phyloP scores from a whole-genome alignment of 2,797 vertebrate genomes.

The Champsocephalus esox region DNA sequence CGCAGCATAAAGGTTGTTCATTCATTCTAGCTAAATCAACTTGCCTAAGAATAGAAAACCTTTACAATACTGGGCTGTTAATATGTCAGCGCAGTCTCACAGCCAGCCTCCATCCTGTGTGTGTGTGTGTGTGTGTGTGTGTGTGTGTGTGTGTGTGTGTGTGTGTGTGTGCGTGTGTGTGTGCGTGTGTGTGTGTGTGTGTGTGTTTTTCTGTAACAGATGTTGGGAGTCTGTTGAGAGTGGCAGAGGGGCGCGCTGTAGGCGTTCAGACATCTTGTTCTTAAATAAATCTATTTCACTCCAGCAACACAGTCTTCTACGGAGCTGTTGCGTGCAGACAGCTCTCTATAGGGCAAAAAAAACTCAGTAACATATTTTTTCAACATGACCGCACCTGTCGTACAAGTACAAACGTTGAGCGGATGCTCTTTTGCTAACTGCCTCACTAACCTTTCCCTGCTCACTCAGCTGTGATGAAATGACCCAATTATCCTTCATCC shows the following conservation, averaged over 20 bases:
- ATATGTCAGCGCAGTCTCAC: conserved; percentile 53
- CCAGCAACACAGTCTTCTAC: conserved; percentile 25
- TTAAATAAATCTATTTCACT: conserved; percentile 70
- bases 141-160: background rate
- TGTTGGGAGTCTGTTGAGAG: conserved; percentile 60
- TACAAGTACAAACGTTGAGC: background rate
- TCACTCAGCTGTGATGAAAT: conserved; percentile 53
- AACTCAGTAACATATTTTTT: conserved; percentile 1
- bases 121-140: conserved; percentile 9
- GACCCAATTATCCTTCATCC: conserved; percentile 42
- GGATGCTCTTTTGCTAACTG: background rate
- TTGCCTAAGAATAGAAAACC: conserved; percentile 59
- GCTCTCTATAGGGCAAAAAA: conserved; percentile 17
- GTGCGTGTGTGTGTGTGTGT: background rate
- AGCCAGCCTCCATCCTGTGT: conserved; percentile 31
- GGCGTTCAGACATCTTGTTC: conserved; percentile 62
- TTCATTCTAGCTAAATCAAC: conserved; percentile 39
- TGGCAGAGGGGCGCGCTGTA: conserved; percentile 43
- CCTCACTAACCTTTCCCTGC: conserved; percentile 24
- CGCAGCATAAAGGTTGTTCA: conserved; percentile 54
- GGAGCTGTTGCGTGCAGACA: conserved; percentile 37
- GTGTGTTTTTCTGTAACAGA: conserved; percentile 55
- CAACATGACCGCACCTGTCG: conserved; percentile 29
- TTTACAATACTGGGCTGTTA: conserved; percentile 36
- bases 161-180: conserved; percentile 5